Conservation (phyloP, 2,888 invertebrate genomes). For the Gerris lacustris region DNA sequence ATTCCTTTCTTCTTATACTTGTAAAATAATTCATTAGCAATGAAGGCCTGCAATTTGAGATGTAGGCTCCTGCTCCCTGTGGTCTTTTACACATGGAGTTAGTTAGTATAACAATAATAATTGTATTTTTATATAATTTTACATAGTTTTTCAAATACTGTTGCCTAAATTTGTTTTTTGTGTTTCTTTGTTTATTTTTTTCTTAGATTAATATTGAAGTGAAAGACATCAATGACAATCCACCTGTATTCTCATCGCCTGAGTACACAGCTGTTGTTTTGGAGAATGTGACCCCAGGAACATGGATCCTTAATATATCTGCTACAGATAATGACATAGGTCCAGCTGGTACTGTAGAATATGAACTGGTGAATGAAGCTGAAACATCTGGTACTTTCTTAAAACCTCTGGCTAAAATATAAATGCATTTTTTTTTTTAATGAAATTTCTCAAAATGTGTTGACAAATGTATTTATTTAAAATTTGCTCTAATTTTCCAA, state of each 20-base stretch:
- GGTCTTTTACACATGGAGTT: no score
- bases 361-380: slow-evolving; percentile 59
- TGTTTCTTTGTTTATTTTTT: background rate
- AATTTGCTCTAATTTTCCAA: no score
- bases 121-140: background rate
- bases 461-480: no score
- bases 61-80: no score
- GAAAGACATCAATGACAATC: slow-evolving; percentile 66
- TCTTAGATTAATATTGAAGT: slow-evolving; percentile 50
- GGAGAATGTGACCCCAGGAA: slow-evolving; percentile 56
- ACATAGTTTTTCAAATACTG: background rate
- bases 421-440: background rate
- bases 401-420: no score
- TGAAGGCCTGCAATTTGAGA: no score
- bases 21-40: no score
- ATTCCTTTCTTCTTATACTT: no score
- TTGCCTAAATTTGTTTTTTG: background rate
- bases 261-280: slow-evolving; percentile 62
- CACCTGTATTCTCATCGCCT: slow-evolving; percentile 52
- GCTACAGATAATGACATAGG: slow-evolving; percentile 69
- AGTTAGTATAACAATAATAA: background rate
- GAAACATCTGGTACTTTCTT: slow-evolving; percentile 49
- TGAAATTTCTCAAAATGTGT: background rate
- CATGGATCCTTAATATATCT: slow-evolving; percentile 52
- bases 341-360: slow-evolving; percentile 54